Percentiles rank a stretch among this genome's conserved stretches.
These are phyloP conservation scores for Hippocampus zosterae DNA, from an alignment of 2,113 vertebrate species.

Conservation along the genomic window DNA sequence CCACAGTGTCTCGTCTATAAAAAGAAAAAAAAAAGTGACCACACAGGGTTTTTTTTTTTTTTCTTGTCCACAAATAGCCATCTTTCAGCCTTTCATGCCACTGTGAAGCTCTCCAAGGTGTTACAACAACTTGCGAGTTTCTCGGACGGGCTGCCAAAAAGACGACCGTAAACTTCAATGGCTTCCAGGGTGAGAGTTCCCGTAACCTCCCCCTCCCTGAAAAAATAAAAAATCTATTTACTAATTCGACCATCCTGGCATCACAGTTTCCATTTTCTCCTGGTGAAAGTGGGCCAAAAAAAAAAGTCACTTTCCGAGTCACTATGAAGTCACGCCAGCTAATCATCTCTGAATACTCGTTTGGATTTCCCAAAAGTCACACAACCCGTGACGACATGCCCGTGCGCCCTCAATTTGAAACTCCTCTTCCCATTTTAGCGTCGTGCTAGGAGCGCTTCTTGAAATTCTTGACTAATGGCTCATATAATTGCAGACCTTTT, in stretches of 20 bases:
- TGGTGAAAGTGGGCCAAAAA: slow-evolving; percentile 13
- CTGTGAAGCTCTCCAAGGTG: slow-evolving; percentile 44
- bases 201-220: slow-evolving; percentile 10
- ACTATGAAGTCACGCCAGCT: slow-evolving; percentile 15
- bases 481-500: not conserved
- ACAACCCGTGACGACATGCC: slow-evolving; percentile 3
- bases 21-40: slow-evolving; percentile 23
- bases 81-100: slow-evolving; percentile 40
- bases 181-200: slow-evolving; percentile 40
- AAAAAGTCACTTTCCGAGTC: slow-evolving; percentile 7
- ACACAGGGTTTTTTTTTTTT: slow-evolving; percentile 1
- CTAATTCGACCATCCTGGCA: slow-evolving; percentile 38
- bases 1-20: slow-evolving; percentile 18
- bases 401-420: slow-evolving; percentile 5
- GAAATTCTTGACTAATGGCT: not conserved
- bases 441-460: not conserved
- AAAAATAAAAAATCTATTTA: slow-evolving; percentile 22
- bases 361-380: slow-evolving; percentile 24
- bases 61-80: slow-evolving; percentile 37
- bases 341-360: slow-evolving; percentile 22
- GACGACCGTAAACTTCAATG: slow-evolving; percentile 49
- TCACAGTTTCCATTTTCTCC: slow-evolving; percentile 50
- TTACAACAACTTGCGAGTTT: slow-evolving; percentile 44
- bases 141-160: slow-evolving; percentile 49
- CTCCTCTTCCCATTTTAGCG: not conserved